phyloP scores from a whole-genome alignment of 2,888 invertebrate species.

The Encarsia formosa region DNA sequence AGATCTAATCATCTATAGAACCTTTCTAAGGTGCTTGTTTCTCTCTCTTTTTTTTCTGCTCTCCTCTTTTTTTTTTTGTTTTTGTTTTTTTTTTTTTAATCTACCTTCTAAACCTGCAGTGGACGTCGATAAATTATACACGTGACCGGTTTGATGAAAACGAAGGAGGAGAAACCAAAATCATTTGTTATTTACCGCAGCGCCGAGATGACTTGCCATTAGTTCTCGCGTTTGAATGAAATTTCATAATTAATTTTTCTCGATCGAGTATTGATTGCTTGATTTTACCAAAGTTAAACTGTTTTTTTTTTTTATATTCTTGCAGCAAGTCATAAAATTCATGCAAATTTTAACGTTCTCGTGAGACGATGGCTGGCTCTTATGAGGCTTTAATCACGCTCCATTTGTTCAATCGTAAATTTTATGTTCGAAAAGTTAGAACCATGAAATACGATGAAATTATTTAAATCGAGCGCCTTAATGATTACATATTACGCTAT shows the following conservation, averaged over 20 bases:
- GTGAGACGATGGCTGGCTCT: background rate
- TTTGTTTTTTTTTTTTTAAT: background rate
- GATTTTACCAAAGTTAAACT: too few relatives aligned
- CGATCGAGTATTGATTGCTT: too few relatives aligned
- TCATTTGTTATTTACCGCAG: too few relatives aligned
- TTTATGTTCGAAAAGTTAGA: background rate
- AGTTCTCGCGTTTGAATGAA: too few relatives aligned
- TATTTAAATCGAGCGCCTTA: constrained; percentile 13
- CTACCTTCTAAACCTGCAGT: too few relatives aligned
- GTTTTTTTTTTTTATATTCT: too few relatives aligned
- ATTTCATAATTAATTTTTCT: too few relatives aligned
- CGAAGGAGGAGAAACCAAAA: background rate
- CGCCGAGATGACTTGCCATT: too few relatives aligned
- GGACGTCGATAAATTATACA: background rate
- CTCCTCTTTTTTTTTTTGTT: background rate
- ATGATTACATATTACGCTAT: background rate
- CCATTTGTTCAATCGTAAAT: constrained; percentile 9
- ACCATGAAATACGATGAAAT: constrained; percentile 12
- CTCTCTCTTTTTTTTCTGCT: background rate
- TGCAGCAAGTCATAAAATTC: too few relatives aligned
- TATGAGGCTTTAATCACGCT: constrained; percentile 13
- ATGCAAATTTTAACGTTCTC: constrained; percentile 6
- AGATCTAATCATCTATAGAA: constrained; percentile 20
- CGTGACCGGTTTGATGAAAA: background rate
- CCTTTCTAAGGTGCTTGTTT: background rate